Percentiles rank a stretch among this genome's conserved stretches.
Evolutionary conservation across 2,797 vertebrate species (phyloP).

Genomic region (Ciconia nigra): DNA sequence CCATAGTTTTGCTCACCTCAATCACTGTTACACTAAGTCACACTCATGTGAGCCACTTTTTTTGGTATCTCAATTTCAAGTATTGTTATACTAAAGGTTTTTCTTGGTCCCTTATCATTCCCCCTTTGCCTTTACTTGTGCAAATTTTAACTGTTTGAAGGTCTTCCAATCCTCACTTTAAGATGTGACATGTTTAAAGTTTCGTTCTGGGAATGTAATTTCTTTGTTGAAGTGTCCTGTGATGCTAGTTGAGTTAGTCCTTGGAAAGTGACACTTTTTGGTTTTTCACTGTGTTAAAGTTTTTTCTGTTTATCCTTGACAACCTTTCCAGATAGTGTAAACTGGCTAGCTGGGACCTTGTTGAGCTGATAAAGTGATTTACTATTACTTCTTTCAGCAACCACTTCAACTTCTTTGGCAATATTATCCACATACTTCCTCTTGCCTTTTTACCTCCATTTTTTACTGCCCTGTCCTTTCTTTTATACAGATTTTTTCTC

Average conservation of each 20-base stretch:
- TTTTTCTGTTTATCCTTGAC: not conserved
- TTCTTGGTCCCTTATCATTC: not conserved
- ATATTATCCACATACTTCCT: not conserved
- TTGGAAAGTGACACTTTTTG: not conserved
- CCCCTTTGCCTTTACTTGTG: not conserved
- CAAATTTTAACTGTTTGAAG: not conserved
- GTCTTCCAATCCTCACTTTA: not conserved
- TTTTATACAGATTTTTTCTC: not conserved
- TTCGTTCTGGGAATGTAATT: not conserved
- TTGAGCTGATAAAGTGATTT: not conserved
- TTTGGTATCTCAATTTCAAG: not conserved
- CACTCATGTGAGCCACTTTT: not conserved
- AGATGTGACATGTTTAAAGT: not conserved
- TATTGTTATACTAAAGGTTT: not conserved
- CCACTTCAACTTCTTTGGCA: not conserved
- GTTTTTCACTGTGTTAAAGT: not conserved
- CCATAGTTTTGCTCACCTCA: not conserved
- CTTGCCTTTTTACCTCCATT: not conserved
- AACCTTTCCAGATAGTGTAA: not conserved
- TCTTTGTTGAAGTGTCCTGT: not conserved
- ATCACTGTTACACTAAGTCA: not conserved
- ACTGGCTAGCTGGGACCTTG: not conserved
- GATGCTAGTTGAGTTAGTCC: not conserved
- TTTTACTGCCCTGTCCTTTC: not conserved
- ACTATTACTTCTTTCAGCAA: not conserved